Conservation (phyloP, 2,797 vertebrate species). For the Pangasius larnaudii region DNA sequence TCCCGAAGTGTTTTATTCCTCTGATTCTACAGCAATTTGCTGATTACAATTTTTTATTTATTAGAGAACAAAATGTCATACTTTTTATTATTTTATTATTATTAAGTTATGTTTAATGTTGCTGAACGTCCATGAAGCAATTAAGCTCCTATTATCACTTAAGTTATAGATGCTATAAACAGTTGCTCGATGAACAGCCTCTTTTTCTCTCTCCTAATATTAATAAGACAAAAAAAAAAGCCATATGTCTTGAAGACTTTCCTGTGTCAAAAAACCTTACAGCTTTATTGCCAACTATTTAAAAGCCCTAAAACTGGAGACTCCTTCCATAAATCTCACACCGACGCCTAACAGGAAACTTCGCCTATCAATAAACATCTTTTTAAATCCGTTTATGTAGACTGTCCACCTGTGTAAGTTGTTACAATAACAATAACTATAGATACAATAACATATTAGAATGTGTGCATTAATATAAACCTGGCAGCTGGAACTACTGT, state of each 20-base stretch:
- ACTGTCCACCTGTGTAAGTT: neutral
- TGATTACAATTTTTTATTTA: neutral
- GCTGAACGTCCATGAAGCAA: neutral
- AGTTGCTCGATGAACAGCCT: neutral
- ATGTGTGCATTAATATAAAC: neutral
- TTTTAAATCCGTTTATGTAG: neutral
- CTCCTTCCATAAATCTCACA: neutral
- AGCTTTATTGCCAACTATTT: neutral
- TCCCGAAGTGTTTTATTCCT: neutral
- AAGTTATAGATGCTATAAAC: neutral
- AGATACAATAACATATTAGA: neutral
- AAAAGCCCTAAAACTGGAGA: neutral
- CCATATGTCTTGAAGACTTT: neutral
- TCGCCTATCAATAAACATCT: neutral
- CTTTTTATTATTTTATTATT: neutral
- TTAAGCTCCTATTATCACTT: neutral
- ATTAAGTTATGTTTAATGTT: neutral
- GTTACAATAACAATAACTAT: too few species aligned
- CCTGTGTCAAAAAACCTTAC: neutral
- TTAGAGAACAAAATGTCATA: neutral
- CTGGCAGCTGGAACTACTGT: neutral
- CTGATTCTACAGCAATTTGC: neutral
- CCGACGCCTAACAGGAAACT: neutral
- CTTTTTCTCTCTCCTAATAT: neutral
- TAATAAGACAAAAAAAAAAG: neutral